These are phyloP conservation scores for Helostoma temminkii DNA, from an alignment of 2,797 vertebrate species.

Conservation along the genomic window DNA sequence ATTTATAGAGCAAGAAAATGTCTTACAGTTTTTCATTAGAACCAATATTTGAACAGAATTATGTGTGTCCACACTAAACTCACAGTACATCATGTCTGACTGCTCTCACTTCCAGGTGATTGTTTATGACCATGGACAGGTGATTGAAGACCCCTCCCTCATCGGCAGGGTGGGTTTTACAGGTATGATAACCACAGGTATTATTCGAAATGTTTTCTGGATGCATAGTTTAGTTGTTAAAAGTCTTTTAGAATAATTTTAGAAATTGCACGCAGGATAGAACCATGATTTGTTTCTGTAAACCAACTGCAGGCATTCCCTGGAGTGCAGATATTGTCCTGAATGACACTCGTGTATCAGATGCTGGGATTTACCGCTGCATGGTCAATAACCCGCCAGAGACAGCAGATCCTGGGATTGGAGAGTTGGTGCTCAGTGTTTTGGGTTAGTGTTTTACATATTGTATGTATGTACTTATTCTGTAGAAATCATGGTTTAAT, in stretches of 20 bases:
- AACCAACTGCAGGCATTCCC: slow-evolving; percentile 70
- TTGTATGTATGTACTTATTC: too few species aligned
- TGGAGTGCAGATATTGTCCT: slow-evolving; percentile 86
- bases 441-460: slow-evolving; percentile 72
- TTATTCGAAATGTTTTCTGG: too few species aligned
- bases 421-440: slow-evolving; percentile 83
- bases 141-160: slow-evolving; percentile 84
- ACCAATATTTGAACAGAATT: neutral
- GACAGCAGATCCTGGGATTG: slow-evolving; percentile 80
- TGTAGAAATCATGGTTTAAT: too few species aligned
- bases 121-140: slow-evolving; percentile 86
- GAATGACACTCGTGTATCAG: slow-evolving; percentile 82
- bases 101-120: slow-evolving; percentile 81
- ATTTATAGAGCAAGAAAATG: too few species aligned
- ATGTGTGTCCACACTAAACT: neutral
- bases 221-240: too few species aligned
- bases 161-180: slow-evolving; percentile 84
- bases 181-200: too few species aligned
- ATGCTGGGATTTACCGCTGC: slow-evolving; percentile 87
- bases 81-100: neutral
- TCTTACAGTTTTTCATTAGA: neutral
- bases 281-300: neutral
- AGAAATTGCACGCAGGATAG: neutral
- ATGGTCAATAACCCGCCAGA: slow-evolving; percentile 89
- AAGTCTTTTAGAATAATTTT: neutral